phyloP scores from a whole-genome alignment of 2,888 invertebrate genomes.

The Incurvaria masculella region DNA sequence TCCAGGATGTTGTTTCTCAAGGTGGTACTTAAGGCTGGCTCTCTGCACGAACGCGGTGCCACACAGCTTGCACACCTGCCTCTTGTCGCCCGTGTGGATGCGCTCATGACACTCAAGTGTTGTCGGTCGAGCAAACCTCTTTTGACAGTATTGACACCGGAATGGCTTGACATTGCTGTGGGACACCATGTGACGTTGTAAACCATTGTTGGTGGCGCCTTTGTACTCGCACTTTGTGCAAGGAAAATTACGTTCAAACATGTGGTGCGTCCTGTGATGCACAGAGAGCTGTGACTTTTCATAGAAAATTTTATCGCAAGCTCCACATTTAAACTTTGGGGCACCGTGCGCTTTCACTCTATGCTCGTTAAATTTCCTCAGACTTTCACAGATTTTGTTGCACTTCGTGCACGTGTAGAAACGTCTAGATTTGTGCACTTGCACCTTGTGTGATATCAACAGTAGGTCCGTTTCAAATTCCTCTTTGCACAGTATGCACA shows the following conservation, averaged over 20 bases:
- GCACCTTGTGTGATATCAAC: background rate
- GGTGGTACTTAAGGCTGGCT: slow-evolving; percentile 25
- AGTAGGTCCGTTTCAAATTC: background rate
- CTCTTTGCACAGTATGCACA: background rate
- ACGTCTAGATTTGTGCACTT: background rate
- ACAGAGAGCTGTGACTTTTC: background rate
- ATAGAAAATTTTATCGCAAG: background rate
- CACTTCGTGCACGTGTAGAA: background rate
- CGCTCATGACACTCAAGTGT: slow-evolving; percentile 21
- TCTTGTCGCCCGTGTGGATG: slow-evolving; percentile 25
- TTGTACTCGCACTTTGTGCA: background rate
- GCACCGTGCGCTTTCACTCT: background rate
- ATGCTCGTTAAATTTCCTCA: background rate
- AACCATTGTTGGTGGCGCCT: slow-evolving; percentile 17
- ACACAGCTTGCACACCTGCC: slow-evolving; percentile 24
- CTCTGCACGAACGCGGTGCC: slow-evolving; percentile 28
- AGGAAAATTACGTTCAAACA: background rate
- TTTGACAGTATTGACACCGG: slow-evolving; percentile 26
- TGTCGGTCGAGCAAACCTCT: slow-evolving; percentile 24
- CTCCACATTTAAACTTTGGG: background rate
- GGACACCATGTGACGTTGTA: slow-evolving; percentile 23
- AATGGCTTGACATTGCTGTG: slow-evolving; percentile 26
- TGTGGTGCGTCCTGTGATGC: background rate
- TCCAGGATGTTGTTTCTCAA: slow-evolving; percentile 13
- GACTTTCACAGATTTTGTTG: background rate